Evolutionary conservation across 2,113 vertebrate species (phyloP), one percentile per base, ranked within the genome.

Genomic region (Tenrec ecaudatus): DNA sequence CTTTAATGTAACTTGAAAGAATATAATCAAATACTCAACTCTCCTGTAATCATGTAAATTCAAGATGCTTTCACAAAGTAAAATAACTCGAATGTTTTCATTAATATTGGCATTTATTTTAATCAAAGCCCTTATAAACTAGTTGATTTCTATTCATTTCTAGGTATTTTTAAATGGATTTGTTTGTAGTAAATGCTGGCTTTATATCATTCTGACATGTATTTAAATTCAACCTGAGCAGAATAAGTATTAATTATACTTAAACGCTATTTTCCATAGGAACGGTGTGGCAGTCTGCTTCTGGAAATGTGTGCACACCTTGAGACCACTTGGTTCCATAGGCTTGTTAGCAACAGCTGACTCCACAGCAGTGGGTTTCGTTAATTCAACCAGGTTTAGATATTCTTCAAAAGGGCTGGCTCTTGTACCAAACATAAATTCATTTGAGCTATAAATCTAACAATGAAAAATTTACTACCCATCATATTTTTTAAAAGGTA

Each of bases 81-180:
- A 95, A 92, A 81, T 27, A 90, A 79, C 17, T 86, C 75, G 23
- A 95, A 80, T 6, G 77, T 4, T 90, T 62, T 43, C 40, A 90
- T 95, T 94, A 91, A 94, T 89, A 90, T 22, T 86, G 60, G 92
- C 38, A 87, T n/a, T 88, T 85, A 90, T 85, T 89, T 89, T 7
- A 95, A 76, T 57, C 62, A 88, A 62, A 62, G 22, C 58, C 82
- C 79, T 92, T 90, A 88, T 81, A 80, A 94, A 43, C 40, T 75
- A 86, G 36, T 88, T 92, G 66, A 86, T 85, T 97, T 85, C 60
- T 75, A 22, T 57, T 87, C 71, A 60, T 69, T 94, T 95, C 62
- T 20, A 78, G 94, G 25, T 81, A 19, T 62, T 62, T 62, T 62
- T 19, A 62, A 20, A 23, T 62, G 16, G n/a, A 22, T 92, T 64